These are phyloP conservation scores for Hycleus phaleratus DNA, from an alignment of 1,140 invertebrate species.

Conservation along the genomic window DNA sequence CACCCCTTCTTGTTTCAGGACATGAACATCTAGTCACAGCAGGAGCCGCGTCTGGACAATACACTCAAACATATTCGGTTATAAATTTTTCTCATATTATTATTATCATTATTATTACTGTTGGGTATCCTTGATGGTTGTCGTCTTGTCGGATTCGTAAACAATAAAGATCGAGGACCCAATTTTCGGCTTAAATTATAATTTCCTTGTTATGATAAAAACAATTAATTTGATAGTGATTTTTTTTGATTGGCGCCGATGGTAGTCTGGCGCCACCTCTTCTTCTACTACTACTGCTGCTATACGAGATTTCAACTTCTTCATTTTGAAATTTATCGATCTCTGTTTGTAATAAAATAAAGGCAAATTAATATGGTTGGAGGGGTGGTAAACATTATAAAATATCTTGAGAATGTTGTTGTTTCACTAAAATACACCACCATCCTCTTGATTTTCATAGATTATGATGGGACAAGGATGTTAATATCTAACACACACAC, in stretches of 20 bases:
- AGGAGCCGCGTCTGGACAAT: conserved; percentile 31
- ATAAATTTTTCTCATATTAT: conserved; percentile 11
- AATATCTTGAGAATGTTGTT: conserved; percentile 13
- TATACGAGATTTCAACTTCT: neutral
- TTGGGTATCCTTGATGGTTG: conserved; percentile 14
- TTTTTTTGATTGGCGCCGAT: conserved; percentile 9
- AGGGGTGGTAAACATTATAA: conserved; percentile 6
- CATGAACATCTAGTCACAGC: conserved; percentile 27
- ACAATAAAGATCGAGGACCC: conserved; percentile 36
- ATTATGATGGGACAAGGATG: neutral
- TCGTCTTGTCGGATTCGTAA: conserved; percentile 18
- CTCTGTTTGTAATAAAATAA: conserved; percentile 13
- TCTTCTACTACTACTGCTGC: conserved; percentile 2
- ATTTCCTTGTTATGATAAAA: too few species aligned
- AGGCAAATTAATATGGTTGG: conserved; percentile 11
- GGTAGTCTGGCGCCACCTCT: conserved; percentile 15
- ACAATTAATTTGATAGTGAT: too few species aligned
- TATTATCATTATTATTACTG: conserved; percentile 29
- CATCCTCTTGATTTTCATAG: conserved; percentile 2
- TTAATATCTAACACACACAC: conserved; percentile 1
- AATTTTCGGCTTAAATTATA: conserved; percentile 31
- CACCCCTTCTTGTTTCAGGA: conserved; percentile 10
- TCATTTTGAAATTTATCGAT: conserved; percentile 9
- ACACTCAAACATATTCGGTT: conserved; percentile 15
- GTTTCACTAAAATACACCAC: conserved; percentile 9